Conservation (phyloP, 1,140 invertebrate genomes). For the Gonioctena quinquepunctata region DNA sequence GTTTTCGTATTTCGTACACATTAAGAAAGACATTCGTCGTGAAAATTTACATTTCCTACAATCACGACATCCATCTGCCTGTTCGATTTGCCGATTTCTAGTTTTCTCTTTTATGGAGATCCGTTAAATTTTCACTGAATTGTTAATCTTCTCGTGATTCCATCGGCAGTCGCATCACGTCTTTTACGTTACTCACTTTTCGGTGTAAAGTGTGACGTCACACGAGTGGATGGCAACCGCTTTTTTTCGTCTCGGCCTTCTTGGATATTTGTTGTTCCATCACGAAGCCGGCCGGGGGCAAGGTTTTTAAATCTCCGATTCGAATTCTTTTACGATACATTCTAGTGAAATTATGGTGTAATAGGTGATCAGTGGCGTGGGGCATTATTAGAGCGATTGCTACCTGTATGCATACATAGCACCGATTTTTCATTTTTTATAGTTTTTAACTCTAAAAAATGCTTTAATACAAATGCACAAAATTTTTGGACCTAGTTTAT, state of each 20-base stretch:
- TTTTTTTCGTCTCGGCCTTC: not conserved
- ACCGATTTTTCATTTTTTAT: too few relatives aligned
- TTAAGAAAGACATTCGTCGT: not conserved
- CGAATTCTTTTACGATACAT: conserved; percentile 21
- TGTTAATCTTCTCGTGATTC: not conserved
- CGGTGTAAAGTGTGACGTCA: not conserved
- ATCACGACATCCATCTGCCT: not conserved
- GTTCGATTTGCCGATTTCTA: not conserved
- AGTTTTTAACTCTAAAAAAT: too few relatives aligned
- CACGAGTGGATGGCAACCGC: not conserved
- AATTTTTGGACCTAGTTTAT: too few relatives aligned
- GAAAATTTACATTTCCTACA: not conserved
- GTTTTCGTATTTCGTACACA: not conserved
- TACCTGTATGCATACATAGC: too few relatives aligned
- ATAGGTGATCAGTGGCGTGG: not conserved
- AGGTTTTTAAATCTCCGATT: conserved; percentile 28
- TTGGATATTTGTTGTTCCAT: not conserved
- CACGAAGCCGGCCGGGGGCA: conserved; percentile 15
- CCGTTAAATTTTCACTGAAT: not conserved
- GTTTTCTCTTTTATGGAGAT: not conserved
- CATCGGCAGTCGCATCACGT: not conserved
- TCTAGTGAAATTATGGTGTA: not conserved
- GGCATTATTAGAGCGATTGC: too few relatives aligned
- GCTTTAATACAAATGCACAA: too few relatives aligned
- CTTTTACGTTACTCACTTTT: not conserved